Conservation (phyloP, 2,113 vertebrate genomes). For the Mastomys coucha region DNA sequence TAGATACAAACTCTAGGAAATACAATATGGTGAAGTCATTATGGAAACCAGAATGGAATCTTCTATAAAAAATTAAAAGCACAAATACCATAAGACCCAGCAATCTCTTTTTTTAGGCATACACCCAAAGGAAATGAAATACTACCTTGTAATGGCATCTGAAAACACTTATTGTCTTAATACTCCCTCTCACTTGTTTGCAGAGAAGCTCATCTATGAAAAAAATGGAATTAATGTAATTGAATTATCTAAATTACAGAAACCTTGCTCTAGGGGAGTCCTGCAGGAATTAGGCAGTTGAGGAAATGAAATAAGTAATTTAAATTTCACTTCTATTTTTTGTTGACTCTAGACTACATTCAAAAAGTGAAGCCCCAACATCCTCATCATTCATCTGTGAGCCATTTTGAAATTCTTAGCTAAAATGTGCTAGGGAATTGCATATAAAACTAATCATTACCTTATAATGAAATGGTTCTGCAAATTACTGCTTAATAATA, state of each 20-base stretch:
- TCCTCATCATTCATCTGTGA: slow-evolving; percentile 64
- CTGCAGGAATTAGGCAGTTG: background rate
- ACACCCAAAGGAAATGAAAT: background rate
- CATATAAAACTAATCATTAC: slow-evolving; percentile 77
- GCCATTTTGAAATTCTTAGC: slow-evolving; percentile 83
- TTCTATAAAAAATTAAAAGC: background rate
- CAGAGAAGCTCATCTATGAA: background rate
- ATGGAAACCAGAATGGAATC: background rate
- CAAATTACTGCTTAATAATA: slow-evolving; percentile 79
- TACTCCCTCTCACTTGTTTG: background rate
- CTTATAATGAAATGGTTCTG: slow-evolving; percentile 80
- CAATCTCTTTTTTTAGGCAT: background rate
- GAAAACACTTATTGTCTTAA: background rate
- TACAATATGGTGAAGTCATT: background rate
- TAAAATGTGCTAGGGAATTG: slow-evolving; percentile 75
- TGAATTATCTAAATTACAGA: slow-evolving; percentile 17
- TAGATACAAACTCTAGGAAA: background rate
- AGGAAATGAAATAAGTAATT: slow-evolving; percentile 9
- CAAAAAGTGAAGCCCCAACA: background rate
- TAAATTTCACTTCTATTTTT: slow-evolving; percentile 29
- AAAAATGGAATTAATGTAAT: background rate
- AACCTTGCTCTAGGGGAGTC: background rate
- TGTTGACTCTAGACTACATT: slow-evolving; percentile 42
- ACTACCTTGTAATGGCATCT: background rate
- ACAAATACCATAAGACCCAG: background rate